phyloP scores from a whole-genome alignment of 2,888 invertebrate genomes.

The Trilocha varians region DNA sequence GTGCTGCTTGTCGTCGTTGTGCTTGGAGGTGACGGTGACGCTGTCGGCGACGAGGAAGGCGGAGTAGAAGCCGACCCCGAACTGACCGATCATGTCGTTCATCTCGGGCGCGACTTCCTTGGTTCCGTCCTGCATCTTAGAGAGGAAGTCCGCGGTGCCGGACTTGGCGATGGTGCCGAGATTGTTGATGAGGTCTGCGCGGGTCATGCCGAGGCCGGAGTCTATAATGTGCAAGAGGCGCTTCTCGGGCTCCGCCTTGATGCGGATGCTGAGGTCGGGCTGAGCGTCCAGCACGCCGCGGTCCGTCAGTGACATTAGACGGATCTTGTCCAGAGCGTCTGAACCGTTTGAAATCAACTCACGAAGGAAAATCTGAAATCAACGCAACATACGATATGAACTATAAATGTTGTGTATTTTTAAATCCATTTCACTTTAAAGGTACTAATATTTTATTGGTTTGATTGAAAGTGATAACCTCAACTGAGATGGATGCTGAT shows the following conservation, averaged over 20 bases:
- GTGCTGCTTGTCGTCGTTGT: constrained; percentile 94
- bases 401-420: no score
- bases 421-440: no score
- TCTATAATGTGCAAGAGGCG: constrained; percentile 95
- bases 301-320: constrained; percentile 92
- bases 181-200: constrained; percentile 93
- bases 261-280: constrained; percentile 89
- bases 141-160: constrained; percentile 95
- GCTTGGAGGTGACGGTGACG: constrained; percentile 96
- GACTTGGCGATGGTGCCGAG: constrained; percentile 99
- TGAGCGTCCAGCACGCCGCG: constrained; percentile 83
- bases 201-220: constrained; percentile 98
- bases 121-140: constrained; percentile 85
- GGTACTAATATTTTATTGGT: no score
- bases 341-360: constrained; percentile 99
- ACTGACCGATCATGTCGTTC: constrained; percentile 99
- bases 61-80: constrained; percentile 99
- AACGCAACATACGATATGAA: constrained; percentile 1
- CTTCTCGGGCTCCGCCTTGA: constrained; percentile 93
- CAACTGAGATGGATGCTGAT: no score
- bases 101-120: constrained; percentile 77
- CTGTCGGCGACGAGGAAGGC: constrained; percentile 97
- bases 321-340: constrained; percentile 98
- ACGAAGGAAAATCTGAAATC: constrained; percentile 89
- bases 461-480: no score